These are phyloP conservation scores for Temnothorax longispinosus DNA, from an alignment of 1,140 invertebrate species.

Conservation along the genomic window DNA sequence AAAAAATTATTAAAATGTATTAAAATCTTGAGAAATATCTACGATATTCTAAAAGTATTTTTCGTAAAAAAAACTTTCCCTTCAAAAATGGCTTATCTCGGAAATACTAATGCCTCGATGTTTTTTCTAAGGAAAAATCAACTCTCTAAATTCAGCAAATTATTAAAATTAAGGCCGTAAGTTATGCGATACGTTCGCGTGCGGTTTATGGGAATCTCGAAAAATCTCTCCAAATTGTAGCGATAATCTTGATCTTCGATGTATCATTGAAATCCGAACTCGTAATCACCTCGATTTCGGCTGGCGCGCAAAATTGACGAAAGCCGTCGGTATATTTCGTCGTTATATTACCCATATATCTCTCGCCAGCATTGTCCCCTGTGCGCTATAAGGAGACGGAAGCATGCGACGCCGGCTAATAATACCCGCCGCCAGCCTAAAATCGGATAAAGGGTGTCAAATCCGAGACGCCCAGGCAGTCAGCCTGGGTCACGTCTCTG, in stretches of 20 bases:
- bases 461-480: slow-evolving; percentile 68
- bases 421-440: slow-evolving; percentile 76
- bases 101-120: not conserved
- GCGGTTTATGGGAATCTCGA: not conserved
- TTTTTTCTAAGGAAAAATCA: not conserved
- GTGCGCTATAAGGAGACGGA: slow-evolving; percentile 70
- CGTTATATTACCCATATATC: slow-evolving; percentile 22
- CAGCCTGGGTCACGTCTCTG: slow-evolving; percentile 65
- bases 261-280: not conserved
- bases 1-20: not conserved
- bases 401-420: slow-evolving; percentile 76
- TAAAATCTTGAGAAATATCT: not conserved
- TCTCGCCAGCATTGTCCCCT: slow-evolving; percentile 61
- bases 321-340: not conserved
- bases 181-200: no score
- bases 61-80: not conserved
- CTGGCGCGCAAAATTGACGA: not conserved
- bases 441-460: slow-evolving; percentile 76
- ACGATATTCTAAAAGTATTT: not conserved
- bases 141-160: not conserved
- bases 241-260: not conserved
- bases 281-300: not conserved
- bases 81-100: not conserved
- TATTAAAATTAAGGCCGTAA: not conserved
- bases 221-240: not conserved